Percentiles rank a stretch among this genome's conserved stretches.
Evolutionary conservation across 2,797 vertebrate genomes (phyloP).

Genomic region (Cynodonichthys magdalenae): DNA sequence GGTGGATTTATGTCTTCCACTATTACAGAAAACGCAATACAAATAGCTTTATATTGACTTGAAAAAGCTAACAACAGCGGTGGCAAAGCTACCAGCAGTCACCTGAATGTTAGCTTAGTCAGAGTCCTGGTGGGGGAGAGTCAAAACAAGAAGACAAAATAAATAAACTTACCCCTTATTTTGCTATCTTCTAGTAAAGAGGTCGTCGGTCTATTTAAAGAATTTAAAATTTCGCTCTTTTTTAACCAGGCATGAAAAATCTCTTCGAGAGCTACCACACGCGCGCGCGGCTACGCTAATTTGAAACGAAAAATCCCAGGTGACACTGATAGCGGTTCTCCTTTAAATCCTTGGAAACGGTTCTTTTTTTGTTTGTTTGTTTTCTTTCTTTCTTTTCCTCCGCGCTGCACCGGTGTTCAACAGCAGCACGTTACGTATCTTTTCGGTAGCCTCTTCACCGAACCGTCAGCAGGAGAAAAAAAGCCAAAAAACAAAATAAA

Average conservation of each 20-base stretch:
- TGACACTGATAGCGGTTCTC: constrained; percentile 48
- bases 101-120: constrained; percentile 63
- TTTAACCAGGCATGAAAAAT: constrained; percentile 48
- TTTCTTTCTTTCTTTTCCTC: constrained; percentile 1
- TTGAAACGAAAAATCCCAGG: constrained; percentile 61
- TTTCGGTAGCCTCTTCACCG: constrained; percentile 22
- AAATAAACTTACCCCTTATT: constrained; percentile 62
- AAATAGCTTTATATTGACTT: constrained; percentile 24
- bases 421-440: constrained; percentile 62
- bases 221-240: not conserved
- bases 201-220: constrained; percentile 29
- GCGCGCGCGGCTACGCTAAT: constrained; percentile 49
- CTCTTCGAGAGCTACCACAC: constrained; percentile 41
- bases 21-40: constrained; percentile 10
- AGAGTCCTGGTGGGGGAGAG: constrained; percentile 14
- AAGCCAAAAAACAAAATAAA: not conserved
- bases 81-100: constrained; percentile 62
- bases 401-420: constrained; percentile 51
- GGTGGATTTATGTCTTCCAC: constrained; percentile 13
- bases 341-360: constrained; percentile 65
- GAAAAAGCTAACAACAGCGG: constrained; percentile 51
- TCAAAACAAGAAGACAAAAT: not conserved
- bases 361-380: not conserved
- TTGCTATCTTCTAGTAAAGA: constrained; percentile 44
- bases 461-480: constrained; percentile 22